Percentiles rank a stretch among this genome's conserved stretches.
Evolutionary conservation across 2,113 vertebrate species (phyloP).

Genomic region (Bos javanicus): DNA sequence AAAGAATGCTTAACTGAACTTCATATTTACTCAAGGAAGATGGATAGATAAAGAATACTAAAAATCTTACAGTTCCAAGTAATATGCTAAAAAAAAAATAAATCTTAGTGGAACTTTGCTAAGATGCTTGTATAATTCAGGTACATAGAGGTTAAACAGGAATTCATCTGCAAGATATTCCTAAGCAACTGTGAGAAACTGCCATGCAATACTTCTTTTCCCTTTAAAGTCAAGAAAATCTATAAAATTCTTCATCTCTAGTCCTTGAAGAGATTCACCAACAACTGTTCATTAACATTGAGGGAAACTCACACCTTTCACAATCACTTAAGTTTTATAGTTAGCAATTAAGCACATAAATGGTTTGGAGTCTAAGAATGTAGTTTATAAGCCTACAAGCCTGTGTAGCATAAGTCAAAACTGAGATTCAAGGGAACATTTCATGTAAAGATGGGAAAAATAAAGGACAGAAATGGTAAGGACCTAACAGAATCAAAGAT

Average conservation of each 20-base stretch:
- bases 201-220: not conserved
- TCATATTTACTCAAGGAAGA: not conserved
- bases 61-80: not conserved
- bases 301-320: not conserved
- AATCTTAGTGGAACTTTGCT: not conserved
- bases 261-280: not conserved
- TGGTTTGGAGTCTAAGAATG: not conserved
- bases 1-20: not conserved
- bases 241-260: not conserved
- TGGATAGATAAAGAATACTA: not conserved
- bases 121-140: not conserved
- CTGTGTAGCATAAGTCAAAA: not conserved
- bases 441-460: not conserved
- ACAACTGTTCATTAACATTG: not conserved
- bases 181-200: not conserved
- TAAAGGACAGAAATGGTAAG: not conserved
- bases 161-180: not conserved
- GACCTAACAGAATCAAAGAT: not conserved
- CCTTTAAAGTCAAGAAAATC: not conserved
- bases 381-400: not conserved
- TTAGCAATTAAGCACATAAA: constrained; percentile 6
- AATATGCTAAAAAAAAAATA: not conserved
- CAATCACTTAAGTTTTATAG: not conserved
- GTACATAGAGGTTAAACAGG: not conserved
- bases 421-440: not conserved